Conservation (phyloP, 2,888 invertebrate genomes). For the Hetaerina titia region DNA sequence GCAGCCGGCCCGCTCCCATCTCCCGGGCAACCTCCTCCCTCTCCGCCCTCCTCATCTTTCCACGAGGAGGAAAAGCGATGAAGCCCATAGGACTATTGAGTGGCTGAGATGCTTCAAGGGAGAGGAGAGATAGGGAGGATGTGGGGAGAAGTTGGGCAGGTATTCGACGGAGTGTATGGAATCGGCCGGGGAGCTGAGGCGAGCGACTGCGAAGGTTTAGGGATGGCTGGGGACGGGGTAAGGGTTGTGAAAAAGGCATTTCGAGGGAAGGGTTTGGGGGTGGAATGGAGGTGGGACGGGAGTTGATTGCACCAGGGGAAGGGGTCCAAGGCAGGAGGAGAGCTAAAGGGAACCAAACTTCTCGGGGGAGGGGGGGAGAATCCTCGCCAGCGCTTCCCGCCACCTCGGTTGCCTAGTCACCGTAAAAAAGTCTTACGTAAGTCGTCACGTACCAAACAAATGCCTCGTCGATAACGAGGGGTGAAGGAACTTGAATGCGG, state of each 20-base stretch:
- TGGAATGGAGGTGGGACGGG: background rate
- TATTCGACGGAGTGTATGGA: background rate
- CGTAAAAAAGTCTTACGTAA: background rate
- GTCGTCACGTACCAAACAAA: background rate
- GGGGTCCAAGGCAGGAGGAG: background rate
- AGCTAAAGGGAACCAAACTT: background rate
- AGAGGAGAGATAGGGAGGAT: background rate
- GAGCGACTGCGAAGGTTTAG: background rate
- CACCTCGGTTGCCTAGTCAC: background rate
- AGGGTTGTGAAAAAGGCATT: too few relatives aligned
- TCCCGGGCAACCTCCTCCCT: background rate
- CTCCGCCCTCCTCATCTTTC: background rate
- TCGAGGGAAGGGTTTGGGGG: background rate
- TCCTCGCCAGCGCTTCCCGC: background rate
- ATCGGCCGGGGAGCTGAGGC: background rate
- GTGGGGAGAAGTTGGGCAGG: background rate
- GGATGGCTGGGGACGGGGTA: background rate
- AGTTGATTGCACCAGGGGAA: background rate
- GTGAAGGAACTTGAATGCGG: constrained; percentile 8
- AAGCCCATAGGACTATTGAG: background rate
- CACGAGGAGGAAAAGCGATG: too few relatives aligned
- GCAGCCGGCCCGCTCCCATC: background rate
- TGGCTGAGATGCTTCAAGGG: background rate
- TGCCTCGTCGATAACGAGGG: background rate
- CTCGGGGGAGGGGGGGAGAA: background rate